Evolutionary conservation across 2,113 vertebrate genomes (phyloP), one percentile per base, ranked within the genome.

Genomic region (Amphilophus citrinellus): DNA sequence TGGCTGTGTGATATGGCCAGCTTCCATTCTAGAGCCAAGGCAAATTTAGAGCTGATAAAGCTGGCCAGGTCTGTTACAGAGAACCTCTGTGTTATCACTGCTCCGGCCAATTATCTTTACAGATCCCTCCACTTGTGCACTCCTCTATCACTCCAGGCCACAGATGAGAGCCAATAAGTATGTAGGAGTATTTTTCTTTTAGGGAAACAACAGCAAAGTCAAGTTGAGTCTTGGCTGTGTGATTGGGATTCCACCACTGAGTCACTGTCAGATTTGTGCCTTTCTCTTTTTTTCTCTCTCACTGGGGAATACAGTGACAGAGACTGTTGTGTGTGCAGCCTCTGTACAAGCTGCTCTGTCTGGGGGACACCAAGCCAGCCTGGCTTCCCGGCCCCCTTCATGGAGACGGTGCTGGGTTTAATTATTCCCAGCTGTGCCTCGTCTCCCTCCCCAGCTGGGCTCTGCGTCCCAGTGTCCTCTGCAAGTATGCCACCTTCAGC

Each of bases 401-500:
- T 42, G 58, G 77, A 92, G 93, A 93, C 89, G 87, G 90, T 93
- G 89, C 90, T 92, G 88, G 81, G 91, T 95, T 95, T 95, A 95
- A 95, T 95, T 93, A 94, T 94, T 93, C 90, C 94, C 94, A 95
- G 93, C 93, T 95, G 94, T 87, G 94, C 87, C 60, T 91, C 94
- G 92, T 94, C 93, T 92, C 88, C 90, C 91, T 90, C 91, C 93
- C 93, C 93, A 93, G 92, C 92, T 94, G 94, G 91, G 88, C 75
- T 90, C 82, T 44, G 77, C 76, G 91, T 93, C 94, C 94, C 94
- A 76, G 87, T 93, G 93, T 94, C 95, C 94, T 95, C 92, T 95
- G 86, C 88, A 60, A 87, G 89, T 82, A 82, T 80, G 68, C 32
- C 68, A 24, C 93, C 82, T 76, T 88, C 85, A 89, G 85, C 57